Evolutionary conservation across 1,140 invertebrate genomes (phyloP).

Genomic region (Cyrtorhinus lividipennis): DNA sequence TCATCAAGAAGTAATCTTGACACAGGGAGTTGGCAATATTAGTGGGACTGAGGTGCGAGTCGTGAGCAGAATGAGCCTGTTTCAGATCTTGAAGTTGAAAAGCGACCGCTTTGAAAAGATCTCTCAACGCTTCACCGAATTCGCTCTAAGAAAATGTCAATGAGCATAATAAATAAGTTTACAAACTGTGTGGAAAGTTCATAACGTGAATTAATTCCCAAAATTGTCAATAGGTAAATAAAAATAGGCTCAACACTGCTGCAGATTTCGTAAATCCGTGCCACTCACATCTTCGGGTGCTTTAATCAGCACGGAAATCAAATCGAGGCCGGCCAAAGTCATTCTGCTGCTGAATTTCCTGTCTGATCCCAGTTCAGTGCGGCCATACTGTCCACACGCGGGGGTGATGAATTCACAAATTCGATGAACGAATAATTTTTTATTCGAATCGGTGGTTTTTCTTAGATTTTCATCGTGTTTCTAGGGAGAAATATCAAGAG

Average conservation of each 20-base stretch:
- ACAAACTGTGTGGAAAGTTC: neutral
- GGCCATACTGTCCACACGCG: conserved; percentile 64
- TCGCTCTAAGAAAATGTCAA: conserved; percentile 32
- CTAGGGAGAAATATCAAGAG: no score
- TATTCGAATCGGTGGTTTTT: conserved; percentile 54
- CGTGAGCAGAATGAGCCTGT: conserved; percentile 55
- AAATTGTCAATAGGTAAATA: neutral
- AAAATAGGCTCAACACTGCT: neutral
- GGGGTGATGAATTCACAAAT: conserved; percentile 78
- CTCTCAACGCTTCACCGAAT: conserved; percentile 43
- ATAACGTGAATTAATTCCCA: no score
- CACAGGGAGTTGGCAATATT: conserved; percentile 76
- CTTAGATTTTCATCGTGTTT: conserved; percentile 37
- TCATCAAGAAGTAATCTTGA: conserved; percentile 85
- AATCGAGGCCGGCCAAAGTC: conserved; percentile 54
- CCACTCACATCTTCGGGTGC: conserved; percentile 36
- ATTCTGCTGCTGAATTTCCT: conserved; percentile 33
- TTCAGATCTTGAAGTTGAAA: conserved; percentile 56
- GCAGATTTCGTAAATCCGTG: no score
- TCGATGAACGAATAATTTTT: conserved; percentile 62
- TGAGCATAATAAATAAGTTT: conserved; percentile 13
- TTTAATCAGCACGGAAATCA: conserved; percentile 57
- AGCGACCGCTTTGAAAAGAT: conserved; percentile 66
- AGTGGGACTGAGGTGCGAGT: conserved; percentile 76
- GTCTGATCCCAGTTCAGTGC: conserved; percentile 49